phyloP scores from a whole-genome alignment of 1,140 invertebrate genomes.

The Hesperophylax magnus region DNA sequence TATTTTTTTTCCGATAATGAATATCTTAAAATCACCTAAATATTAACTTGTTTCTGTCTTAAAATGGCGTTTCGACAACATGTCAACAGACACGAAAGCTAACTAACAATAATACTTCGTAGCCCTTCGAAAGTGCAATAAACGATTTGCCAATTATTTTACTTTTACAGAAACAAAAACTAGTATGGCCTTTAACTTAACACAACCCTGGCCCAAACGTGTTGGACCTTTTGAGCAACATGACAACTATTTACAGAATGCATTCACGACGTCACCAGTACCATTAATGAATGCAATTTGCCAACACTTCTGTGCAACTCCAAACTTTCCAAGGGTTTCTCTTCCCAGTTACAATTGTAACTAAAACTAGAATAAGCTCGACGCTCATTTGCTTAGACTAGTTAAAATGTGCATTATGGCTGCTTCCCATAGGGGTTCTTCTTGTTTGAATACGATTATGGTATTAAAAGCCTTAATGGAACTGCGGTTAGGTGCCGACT shows the following conservation, averaged over 20 bases:
- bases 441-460: slow-evolving; percentile 6
- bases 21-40: too few species aligned
- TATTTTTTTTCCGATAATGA: too few species aligned
- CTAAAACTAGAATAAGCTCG: background rate
- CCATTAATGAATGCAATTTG: slow-evolving; percentile 51
- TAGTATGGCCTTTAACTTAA: too few species aligned
- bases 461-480: background rate
- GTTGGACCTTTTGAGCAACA: slow-evolving; percentile 4
- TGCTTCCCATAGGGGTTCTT: background rate
- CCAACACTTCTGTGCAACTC: slow-evolving; percentile 20
- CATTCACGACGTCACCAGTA: slow-evolving; percentile 35
- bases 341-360: slow-evolving; percentile 12
- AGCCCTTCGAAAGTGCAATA: too few species aligned
- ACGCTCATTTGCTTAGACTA: background rate
- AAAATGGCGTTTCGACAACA: too few species aligned
- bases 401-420: slow-evolving; percentile 1
- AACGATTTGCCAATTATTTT: too few species aligned
- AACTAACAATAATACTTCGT: too few species aligned
- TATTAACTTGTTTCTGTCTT: too few species aligned
- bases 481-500: background rate
- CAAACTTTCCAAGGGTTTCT: slow-evolving; percentile 14
- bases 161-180: too few species aligned
- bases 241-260: slow-evolving; percentile 46
- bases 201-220: background rate
- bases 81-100: too few species aligned